Conservation (phyloP, 2,888 invertebrate species). For the Synanthedon formicaeformis region DNA sequence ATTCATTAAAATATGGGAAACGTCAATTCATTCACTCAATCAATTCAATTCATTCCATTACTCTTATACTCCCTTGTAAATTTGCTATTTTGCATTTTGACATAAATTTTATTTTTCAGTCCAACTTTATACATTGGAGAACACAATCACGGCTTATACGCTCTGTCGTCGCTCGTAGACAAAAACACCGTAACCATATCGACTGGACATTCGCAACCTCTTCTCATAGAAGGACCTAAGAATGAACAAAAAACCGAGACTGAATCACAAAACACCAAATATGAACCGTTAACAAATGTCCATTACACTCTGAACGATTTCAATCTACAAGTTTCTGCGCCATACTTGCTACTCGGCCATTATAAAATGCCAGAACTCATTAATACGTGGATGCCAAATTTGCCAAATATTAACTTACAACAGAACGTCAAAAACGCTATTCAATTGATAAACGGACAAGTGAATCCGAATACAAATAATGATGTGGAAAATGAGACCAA, state of each 20-base stretch:
- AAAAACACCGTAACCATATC: slow-evolving; percentile 87
- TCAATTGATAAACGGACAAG: slow-evolving; percentile 53
- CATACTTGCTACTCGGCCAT: slow-evolving; percentile 72
- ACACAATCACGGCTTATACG: slow-evolving; percentile 86
- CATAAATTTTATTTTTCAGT: slow-evolving; percentile 61
- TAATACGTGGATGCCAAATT: slow-evolving; percentile 51
- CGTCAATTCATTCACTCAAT: not conserved
- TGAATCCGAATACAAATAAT: slow-evolving; percentile 35
- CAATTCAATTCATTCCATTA: not conserved
- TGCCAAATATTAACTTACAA: slow-evolving; percentile 41
- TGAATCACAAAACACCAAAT: slow-evolving; percentile 30
- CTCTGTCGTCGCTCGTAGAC: slow-evolving; percentile 92
- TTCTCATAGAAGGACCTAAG: slow-evolving; percentile 81
- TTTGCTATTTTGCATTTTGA: no score
- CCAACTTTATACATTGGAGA: slow-evolving; percentile 95
- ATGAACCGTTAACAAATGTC: slow-evolving; percentile 64
- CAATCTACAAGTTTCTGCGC: slow-evolving; percentile 52
- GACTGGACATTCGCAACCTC: slow-evolving; percentile 75
- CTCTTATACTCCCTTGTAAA: no score
- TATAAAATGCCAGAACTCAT: slow-evolving; percentile 78
- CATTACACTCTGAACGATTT: slow-evolving; percentile 56
- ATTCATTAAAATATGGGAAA: not conserved
- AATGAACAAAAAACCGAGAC: slow-evolving; percentile 11
- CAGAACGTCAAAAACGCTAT: slow-evolving; percentile 30
- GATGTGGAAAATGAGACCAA: slow-evolving; percentile 58